Conservation (phyloP, 2,113 vertebrate genomes). For the Benthochromis sp. region DNA sequence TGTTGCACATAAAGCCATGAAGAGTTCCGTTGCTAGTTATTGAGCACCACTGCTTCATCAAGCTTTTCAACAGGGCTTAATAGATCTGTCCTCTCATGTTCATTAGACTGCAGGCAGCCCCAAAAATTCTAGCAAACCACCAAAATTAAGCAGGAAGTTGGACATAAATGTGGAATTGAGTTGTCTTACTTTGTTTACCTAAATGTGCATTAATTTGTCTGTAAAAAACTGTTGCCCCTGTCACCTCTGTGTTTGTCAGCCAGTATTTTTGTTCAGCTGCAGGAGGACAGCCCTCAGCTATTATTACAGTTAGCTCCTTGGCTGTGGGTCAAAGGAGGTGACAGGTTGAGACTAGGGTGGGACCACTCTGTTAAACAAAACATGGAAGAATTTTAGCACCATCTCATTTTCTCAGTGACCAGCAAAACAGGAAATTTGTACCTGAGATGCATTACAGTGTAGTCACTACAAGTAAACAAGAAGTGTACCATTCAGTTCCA, state of each 20-base stretch:
- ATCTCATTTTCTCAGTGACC: constrained; percentile 19
- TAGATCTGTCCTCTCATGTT: not conserved
- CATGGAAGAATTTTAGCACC: constrained; percentile 50
- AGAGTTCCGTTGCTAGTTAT: not conserved
- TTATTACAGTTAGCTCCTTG: constrained; percentile 12
- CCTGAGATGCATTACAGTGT: not conserved
- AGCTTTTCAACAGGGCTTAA: not conserved
- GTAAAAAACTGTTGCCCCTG: not conserved
- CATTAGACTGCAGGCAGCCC: not conserved
- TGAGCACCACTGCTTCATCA: not conserved
- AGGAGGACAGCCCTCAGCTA: not conserved
- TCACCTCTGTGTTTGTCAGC: not conserved
- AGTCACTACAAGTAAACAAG: not conserved
- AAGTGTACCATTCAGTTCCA: not conserved
- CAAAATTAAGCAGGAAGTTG: not conserved
- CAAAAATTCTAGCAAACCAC: not conserved
- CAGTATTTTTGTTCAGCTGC: constrained; percentile 1
- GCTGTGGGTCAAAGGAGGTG: constrained; percentile 40
- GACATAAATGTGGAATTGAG: not conserved
- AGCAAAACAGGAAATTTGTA: constrained; percentile 58
- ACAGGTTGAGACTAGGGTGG: constrained; percentile 53
- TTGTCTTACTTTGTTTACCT: not conserved
- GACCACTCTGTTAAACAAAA: constrained; percentile 53
- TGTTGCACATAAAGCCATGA: not conserved
- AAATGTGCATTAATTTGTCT: not conserved